Evolutionary conservation across 2,888 invertebrate genomes (phyloP).

Genomic region (Watsonalla binaria): DNA sequence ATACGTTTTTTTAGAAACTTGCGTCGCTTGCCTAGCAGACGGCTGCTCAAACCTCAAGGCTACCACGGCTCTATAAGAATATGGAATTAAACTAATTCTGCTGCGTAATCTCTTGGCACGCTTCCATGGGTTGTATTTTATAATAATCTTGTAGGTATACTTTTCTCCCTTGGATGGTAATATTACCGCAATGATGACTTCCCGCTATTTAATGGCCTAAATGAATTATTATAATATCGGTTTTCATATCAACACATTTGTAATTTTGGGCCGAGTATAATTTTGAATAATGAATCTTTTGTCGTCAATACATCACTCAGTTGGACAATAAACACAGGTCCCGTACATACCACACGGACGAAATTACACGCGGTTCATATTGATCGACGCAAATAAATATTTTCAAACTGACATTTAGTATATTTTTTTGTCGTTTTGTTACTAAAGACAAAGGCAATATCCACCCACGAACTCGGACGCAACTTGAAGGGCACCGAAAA

Average conservation of each 20-base stretch:
- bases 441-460: conserved; percentile 70
- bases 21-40: too few relatives aligned
- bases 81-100: too few relatives aligned
- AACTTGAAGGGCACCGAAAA: conserved; percentile 60
- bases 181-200: too few relatives aligned
- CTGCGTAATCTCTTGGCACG: too few relatives aligned
- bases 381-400: conserved; percentile 66
- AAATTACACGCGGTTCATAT: conserved; percentile 61
- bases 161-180: too few relatives aligned
- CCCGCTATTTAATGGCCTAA: conserved; percentile 1
- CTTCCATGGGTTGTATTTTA: too few relatives aligned
- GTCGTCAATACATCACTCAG: conserved; percentile 52
- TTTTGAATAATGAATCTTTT: conserved; percentile 49
- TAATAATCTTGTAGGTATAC: background rate
- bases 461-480: conserved; percentile 62
- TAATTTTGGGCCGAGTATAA: conserved; percentile 34
- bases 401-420: conserved; percentile 56
- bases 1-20: too few relatives aligned
- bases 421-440: conserved; percentile 54
- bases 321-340: conserved; percentile 52
- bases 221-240: conserved; percentile 13
- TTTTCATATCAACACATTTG: conserved; percentile 18
- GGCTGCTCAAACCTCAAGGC: too few relatives aligned
- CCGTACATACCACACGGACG: conserved; percentile 54
- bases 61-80: too few relatives aligned